Evolutionary conservation across 2,888 invertebrate species (phyloP), one percentile per base, ranked within the genome.

Genomic region (Rhorus exstirpatorius): DNA sequence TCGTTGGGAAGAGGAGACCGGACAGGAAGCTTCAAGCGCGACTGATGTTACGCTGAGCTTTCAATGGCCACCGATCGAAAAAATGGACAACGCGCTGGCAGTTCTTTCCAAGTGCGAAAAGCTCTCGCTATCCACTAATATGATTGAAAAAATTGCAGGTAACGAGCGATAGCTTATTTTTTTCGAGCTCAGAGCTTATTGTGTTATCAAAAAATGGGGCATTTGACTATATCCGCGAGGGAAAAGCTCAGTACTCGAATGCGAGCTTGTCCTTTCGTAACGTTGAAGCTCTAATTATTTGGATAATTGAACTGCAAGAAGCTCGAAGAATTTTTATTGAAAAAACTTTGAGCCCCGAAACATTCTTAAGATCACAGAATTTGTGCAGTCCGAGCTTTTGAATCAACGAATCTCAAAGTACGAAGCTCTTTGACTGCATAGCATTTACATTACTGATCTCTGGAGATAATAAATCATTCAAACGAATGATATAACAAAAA

Each of bases 61-160:
- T 87, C 97, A 97, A 90, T 97, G 96, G 95, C 98, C 98, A 0
- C 98, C 98, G 0, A 97, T 99, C 71, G 99, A 99, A 92, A 98
- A 98, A 93, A 98, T 99, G 97, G 99, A 99, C 90, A 96, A 95
- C 82, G 95, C 97, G 0, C 93, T 99, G 6, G 95, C 96, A 0
- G 94, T 94, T 0, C 94, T 99, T 4, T 93, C 94, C 1, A 95
- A 95, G 83, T 98, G 98, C 94, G 96, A 96, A 89, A 97, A 97
- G 93, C 92, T 99, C 8, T 97, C 97, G 80, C 93, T 99, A 3
- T 98, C 98, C 0, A 98, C 98, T 14, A 99, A 99, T 88, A 96
- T 96, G 95, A 98, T 99, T 84, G 98, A 98, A 90, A 98, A 98
- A 93, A 97, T 98, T 14, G 94, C 96, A 0, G 95, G 95, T 90